Percentiles rank a stretch among this genome's conserved stretches.
Conservation (phyloP, 2,113 vertebrate genomes). For the Xiphophorus couchianus region DNA sequence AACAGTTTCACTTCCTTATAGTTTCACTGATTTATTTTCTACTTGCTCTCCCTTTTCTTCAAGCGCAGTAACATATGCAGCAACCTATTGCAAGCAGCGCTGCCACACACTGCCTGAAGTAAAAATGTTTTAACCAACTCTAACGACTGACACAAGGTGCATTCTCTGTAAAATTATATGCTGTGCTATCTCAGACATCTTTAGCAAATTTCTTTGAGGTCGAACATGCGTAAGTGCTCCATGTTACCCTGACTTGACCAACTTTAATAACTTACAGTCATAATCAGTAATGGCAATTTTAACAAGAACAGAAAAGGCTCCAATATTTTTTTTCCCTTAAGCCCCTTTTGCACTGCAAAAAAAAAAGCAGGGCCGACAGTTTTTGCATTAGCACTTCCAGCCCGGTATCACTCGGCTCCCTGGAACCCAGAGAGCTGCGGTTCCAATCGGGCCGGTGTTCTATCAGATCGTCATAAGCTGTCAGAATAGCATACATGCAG, state of each 20-base stretch:
- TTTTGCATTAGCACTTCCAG: too few species aligned
- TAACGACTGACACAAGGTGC: background rate
- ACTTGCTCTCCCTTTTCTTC: background rate
- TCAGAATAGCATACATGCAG: too few species aligned
- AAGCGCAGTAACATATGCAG: too few species aligned
- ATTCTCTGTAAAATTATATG: background rate
- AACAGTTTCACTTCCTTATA: background rate
- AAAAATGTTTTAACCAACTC: background rate
- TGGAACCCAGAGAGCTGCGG: too few species aligned
- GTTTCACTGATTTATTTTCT: too few species aligned
- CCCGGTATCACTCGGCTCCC: too few species aligned
- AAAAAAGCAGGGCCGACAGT: too few species aligned
- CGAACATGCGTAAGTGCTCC: background rate
- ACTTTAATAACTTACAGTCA: background rate
- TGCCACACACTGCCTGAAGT: background rate
- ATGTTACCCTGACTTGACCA: slow-evolving; percentile 3
- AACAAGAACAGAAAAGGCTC: slow-evolving; percentile 37
- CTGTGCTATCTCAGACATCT: too few species aligned
- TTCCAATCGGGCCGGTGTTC: too few species aligned
- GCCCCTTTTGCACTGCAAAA: too few species aligned
- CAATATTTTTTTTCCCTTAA: too few species aligned
- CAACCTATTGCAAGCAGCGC: background rate
- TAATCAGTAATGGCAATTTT: background rate
- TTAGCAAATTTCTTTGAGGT: background rate
- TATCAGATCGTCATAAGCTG: too few species aligned